These are phyloP conservation scores for Peromyscus eremicus DNA, from an alignment of 2,797 vertebrate genomes.

Conservation along the genomic window DNA sequence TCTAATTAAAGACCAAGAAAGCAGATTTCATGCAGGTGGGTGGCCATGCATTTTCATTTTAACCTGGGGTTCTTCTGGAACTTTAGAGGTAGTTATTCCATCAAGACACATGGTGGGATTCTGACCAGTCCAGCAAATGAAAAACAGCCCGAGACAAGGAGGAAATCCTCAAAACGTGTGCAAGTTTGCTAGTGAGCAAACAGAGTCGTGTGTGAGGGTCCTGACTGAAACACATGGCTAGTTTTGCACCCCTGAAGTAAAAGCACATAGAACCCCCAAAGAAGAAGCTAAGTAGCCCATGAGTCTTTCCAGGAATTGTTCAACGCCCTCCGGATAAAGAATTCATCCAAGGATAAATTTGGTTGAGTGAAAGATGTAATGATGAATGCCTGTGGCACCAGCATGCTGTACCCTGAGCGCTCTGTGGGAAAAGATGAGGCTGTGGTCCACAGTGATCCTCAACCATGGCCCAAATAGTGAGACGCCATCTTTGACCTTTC, in stretches of 20 bases:
- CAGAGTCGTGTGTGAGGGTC: neutral
- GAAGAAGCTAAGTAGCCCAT: neutral
- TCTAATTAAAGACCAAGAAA: neutral
- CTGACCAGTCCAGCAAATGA: neutral
- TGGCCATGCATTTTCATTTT: constrained; percentile 39
- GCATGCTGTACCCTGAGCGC: neutral
- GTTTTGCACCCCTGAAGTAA: neutral
- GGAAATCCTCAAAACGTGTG: neutral
- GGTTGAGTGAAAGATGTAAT: neutral
- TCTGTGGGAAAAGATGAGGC: neutral
- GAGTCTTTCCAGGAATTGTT: neutral
- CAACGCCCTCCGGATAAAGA: neutral
- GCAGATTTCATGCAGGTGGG: neutral
- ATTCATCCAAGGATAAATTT: neutral
- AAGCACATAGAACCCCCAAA: neutral
- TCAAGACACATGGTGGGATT: neutral
- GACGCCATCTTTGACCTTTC: constrained; percentile 43
- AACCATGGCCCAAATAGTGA: neutral
- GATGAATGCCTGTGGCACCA: neutral
- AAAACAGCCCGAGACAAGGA: neutral
- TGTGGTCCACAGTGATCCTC: neutral
- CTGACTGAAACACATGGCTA: neutral
- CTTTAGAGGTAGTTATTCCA: constrained; percentile 1
- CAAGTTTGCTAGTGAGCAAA: neutral
- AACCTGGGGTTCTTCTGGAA: neutral